Evolutionary conservation across 2,113 vertebrate species (phyloP).

Genomic region (Chaenocephalus aceratus): DNA sequence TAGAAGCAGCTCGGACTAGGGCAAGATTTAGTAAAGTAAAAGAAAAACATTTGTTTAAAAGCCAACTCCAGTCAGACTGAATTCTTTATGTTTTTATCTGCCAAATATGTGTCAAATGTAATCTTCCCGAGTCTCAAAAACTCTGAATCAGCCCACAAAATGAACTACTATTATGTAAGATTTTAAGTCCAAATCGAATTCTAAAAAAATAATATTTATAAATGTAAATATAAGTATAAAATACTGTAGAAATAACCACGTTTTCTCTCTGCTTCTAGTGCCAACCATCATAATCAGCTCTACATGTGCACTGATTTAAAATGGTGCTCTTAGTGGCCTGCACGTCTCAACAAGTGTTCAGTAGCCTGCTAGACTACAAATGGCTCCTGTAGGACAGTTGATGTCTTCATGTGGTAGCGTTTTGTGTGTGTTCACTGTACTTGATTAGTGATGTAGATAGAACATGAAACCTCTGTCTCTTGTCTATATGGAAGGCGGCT

Average conservation of each 20-base stretch:
- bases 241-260: neutral
- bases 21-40: neutral
- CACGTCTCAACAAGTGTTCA: neutral
- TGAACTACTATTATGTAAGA: neutral
- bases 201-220: too few relatives aligned
- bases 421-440: slow-evolving; percentile 14
- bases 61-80: neutral
- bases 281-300: neutral
- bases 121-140: neutral
- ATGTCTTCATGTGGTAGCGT: slow-evolving; percentile 23
- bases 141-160: neutral
- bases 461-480: slow-evolving; percentile 34
- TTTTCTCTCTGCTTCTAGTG: neutral
- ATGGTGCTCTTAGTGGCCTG: neutral
- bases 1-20: neutral
- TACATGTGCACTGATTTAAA: neutral
- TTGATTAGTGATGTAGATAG: slow-evolving; percentile 26
- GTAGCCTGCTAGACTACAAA: neutral
- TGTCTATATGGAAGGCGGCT: slow-evolving; percentile 18
- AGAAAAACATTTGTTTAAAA: neutral
- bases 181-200: neutral
- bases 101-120: neutral
- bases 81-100: neutral
- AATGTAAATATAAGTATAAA: too few relatives aligned
- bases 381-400: neutral